phyloP scores from a whole-genome alignment of 2,888 invertebrate species.

The Tillus elongatus region DNA sequence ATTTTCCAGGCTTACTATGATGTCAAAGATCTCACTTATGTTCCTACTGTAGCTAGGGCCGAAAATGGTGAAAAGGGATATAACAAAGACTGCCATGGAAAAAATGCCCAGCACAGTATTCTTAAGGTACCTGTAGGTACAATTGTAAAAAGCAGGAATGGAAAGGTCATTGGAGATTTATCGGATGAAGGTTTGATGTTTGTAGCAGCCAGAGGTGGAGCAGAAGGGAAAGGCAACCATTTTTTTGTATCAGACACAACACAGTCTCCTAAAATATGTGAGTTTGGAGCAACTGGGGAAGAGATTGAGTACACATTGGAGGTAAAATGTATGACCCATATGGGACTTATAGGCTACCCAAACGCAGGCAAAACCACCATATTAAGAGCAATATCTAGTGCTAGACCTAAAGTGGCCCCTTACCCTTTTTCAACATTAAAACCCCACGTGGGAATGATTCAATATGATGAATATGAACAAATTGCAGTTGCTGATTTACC shows the following conservation, averaged over 20 bases:
- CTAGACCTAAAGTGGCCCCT: constrained; percentile 81
- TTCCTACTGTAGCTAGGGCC: constrained; percentile 53
- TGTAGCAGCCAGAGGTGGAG: constrained; percentile 88
- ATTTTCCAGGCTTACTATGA: constrained; percentile 66
- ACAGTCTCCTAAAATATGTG: constrained; percentile 75
- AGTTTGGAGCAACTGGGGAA: constrained; percentile 83
- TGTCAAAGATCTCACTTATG: constrained; percentile 61
- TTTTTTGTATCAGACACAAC: constrained; percentile 76
- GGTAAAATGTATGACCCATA: constrained; percentile 85
- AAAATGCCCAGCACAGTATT: constrained; percentile 62
- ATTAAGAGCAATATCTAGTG: constrained; percentile 73
- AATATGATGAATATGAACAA: constrained; percentile 84
- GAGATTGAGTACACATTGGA: constrained; percentile 63
- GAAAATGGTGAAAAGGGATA: constrained; percentile 63
- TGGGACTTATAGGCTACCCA: constrained; percentile 85
- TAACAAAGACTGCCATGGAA: constrained; percentile 72
- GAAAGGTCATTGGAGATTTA: constrained; percentile 60
- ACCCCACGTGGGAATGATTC: constrained; percentile 81
- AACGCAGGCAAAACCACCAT: constrained; percentile 94
- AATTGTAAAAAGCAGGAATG: constrained; percentile 50
- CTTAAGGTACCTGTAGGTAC: constrained; percentile 79
- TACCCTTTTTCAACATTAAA: constrained; percentile 89
- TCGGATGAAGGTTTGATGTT: constrained; percentile 63
- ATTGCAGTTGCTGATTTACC: constrained; percentile 78
- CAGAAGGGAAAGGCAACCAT: constrained; percentile 91